Percentiles rank a stretch among this genome's conserved stretches.
Evolutionary conservation across 2,888 invertebrate genomes (phyloP).

Genomic region (Agriopis marginaria): DNA sequence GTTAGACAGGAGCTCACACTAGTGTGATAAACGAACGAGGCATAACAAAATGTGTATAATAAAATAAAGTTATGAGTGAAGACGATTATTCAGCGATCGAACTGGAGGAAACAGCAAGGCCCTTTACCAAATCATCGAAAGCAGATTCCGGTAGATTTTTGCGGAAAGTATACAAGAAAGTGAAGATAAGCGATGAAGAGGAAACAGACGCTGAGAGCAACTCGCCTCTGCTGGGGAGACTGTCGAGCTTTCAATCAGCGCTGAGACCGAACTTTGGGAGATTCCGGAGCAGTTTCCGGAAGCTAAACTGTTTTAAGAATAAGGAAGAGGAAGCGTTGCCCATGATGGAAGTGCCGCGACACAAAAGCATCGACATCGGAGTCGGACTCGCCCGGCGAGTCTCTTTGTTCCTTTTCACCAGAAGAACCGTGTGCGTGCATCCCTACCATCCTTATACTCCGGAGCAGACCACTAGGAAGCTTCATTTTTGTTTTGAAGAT

Average conservation of each 20-base stretch:
- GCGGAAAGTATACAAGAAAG: slow-evolving; percentile 46
- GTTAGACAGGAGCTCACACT: slow-evolving; percentile 64
- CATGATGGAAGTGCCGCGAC: slow-evolving; percentile 69
- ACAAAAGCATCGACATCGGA: slow-evolving; percentile 77
- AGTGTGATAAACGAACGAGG: slow-evolving; percentile 61
- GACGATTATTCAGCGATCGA: slow-evolving; percentile 63
- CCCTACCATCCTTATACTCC: slow-evolving; percentile 82
- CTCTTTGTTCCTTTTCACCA: slow-evolving; percentile 77
- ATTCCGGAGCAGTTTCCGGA: slow-evolving; percentile 63
- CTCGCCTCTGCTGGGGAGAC: slow-evolving; percentile 52
- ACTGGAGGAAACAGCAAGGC: slow-evolving; percentile 58
- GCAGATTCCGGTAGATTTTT: slow-evolving; percentile 15
- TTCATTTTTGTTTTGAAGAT: slow-evolving; percentile 65
- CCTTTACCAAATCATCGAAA: slow-evolving; percentile 54
- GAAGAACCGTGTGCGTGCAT: slow-evolving; percentile 73
- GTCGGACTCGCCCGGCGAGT: slow-evolving; percentile 75
- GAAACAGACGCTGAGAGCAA: slow-evolving; percentile 43
- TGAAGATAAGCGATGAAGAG: slow-evolving; percentile 42
- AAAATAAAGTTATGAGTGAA: slow-evolving; percentile 69
- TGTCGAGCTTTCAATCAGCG: slow-evolving; percentile 59
- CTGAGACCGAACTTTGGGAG: slow-evolving; percentile 63
- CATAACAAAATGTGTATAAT: slow-evolving; percentile 63
- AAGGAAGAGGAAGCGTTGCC: slow-evolving; percentile 63
- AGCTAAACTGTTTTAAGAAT: slow-evolving; percentile 69
- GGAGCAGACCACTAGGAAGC: slow-evolving; percentile 75